Evolutionary conservation across 2,113 vertebrate genomes (phyloP).

Genomic region (Lophochroa leadbeateri): DNA sequence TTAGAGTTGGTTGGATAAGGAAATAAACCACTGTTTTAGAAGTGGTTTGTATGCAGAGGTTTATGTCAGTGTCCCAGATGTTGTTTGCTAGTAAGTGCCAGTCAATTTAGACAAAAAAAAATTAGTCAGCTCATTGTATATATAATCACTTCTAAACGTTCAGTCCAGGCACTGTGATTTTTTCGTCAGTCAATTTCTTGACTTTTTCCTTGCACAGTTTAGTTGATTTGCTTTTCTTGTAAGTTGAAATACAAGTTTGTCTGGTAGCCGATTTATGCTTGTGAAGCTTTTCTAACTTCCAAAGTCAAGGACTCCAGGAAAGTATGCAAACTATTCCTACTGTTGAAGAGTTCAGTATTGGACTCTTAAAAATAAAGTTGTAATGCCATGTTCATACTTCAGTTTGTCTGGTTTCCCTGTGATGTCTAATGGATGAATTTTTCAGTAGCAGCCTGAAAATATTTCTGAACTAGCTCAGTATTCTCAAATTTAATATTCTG

Average conservation of each 20-base stretch:
- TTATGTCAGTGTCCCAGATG: neutral
- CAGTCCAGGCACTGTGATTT: neutral
- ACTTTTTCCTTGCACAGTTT: neutral
- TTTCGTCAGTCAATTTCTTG: neutral
- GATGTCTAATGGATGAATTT: neutral
- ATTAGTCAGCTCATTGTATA: neutral
- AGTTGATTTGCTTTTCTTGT: neutral
- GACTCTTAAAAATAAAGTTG: neutral
- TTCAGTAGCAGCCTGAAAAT: neutral
- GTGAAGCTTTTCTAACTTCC: neutral
- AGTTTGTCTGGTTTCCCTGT: neutral
- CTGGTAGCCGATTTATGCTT: neutral
- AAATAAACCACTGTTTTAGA: neutral
- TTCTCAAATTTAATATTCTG: neutral
- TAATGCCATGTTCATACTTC: neutral
- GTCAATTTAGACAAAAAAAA: neutral
- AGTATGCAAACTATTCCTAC: neutral
- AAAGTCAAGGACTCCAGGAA: neutral
- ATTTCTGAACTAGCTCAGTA: neutral
- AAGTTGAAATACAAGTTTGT: neutral
- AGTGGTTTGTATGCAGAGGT: neutral
- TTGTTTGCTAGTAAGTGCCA: neutral
- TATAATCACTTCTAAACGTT: neutral
- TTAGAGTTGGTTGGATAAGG: neutral
- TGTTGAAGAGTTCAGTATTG: neutral